Evolutionary conservation across 2,113 vertebrate genomes (phyloP).

Genomic region (Craseonycteris thonglongyai): DNA sequence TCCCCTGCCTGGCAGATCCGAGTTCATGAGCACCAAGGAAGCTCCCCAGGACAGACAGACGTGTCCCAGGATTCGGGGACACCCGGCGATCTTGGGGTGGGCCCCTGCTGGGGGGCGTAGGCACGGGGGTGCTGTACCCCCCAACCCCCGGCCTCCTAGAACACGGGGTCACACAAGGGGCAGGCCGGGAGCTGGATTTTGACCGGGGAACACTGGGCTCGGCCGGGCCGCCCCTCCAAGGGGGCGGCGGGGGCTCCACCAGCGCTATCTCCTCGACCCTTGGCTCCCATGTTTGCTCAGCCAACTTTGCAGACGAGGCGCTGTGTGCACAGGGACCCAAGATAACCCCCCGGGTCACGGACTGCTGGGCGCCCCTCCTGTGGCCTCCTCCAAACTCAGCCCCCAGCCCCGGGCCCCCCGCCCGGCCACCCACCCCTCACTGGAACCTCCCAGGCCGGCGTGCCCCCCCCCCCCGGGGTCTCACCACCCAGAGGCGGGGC

Average conservation of each 20-base stretch:
- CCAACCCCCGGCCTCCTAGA: neutral
- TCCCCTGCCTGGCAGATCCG: neutral
- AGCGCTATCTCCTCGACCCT: neutral
- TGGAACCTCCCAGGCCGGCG: too few relatives aligned
- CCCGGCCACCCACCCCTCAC: neutral
- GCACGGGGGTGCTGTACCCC: neutral
- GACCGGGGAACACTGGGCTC: neutral
- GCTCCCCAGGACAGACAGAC: too few relatives aligned
- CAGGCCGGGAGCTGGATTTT: neutral
- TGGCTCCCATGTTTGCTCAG: slow-evolving; percentile 40
- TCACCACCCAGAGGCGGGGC: neutral
- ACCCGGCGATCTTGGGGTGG: fast-evolving
- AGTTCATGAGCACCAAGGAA: neutral
- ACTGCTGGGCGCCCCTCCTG: neutral
- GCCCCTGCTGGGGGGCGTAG: neutral
- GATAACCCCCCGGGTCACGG: slow-evolving; percentile 30
- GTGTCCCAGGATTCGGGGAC: neutral
- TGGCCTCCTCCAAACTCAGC: neutral
- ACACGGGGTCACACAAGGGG: neutral
- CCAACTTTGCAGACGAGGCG: slow-evolving; percentile 8
- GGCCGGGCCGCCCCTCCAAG: neutral
- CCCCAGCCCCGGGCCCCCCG: neutral
- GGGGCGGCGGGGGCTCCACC: neutral
- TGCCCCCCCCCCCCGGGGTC: too few relatives aligned
- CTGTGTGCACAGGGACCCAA: neutral